Conservation (phyloP, 2,797 vertebrate species). For the Sciurus vulgaris region DNA sequence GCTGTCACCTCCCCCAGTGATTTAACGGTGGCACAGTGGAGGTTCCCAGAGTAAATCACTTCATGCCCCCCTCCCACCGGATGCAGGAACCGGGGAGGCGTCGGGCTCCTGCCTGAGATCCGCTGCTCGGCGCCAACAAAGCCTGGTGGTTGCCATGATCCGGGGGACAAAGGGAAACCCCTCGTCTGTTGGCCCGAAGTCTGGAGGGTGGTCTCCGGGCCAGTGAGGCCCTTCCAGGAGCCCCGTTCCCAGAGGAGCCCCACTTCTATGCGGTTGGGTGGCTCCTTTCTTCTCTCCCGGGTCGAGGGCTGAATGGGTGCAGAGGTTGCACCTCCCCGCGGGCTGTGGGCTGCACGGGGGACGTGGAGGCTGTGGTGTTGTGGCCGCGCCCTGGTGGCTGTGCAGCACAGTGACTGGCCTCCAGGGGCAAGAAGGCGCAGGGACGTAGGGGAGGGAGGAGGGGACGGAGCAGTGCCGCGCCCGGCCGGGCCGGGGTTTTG, state of each 20-base stretch:
- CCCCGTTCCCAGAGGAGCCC: not conserved
- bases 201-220: conserved; percentile 5
- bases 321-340: not conserved
- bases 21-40: conserved; percentile 65
- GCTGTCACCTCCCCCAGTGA: not conserved
- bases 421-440: not conserved
- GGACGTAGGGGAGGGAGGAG: not conserved
- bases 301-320: not conserved
- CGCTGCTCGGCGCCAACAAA: not conserved
- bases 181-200: not conserved
- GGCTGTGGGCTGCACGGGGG: not conserved
- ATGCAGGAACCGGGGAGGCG: not conserved
- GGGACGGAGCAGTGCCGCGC: fast-evolving
- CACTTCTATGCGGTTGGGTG: not conserved
- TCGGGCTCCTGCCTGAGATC: conserved; percentile 29
- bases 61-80: not conserved
- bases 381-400: fast-evolving
- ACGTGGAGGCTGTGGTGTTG: not conserved
- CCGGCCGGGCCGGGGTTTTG: not conserved
- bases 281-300: not conserved
- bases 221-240: not conserved
- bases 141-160: not conserved
- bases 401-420: not conserved
- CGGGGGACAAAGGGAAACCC: conserved; percentile 26
- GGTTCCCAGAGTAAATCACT: conserved; percentile 83